A percentile compares a stretch with the other conserved stretches of the same genome.
Conservation (phyloP, 2,888 invertebrate species). For the Watsonalla binaria region DNA sequence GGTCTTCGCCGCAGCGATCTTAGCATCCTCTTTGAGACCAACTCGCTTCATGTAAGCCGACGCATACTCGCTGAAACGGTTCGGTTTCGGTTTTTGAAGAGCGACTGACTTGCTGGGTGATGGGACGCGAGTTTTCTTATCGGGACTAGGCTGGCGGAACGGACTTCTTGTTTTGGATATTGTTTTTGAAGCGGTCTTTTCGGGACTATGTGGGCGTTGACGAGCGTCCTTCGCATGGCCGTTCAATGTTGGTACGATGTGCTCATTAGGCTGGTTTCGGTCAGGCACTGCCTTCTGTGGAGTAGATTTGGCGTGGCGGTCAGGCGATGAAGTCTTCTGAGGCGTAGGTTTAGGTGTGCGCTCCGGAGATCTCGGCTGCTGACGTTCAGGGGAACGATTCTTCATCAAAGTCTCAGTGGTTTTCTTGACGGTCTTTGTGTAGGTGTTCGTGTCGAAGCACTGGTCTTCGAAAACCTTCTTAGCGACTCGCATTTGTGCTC, state of each 20-base stretch:
- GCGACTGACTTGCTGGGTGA: constrained; percentile 50
- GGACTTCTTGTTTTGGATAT: constrained; percentile 43
- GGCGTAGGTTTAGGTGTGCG: constrained; percentile 26
- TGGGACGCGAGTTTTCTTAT: constrained; percentile 54
- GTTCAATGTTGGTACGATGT: constrained; percentile 31
- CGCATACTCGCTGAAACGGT: constrained; percentile 68
- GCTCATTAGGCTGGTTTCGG: constrained; percentile 28
- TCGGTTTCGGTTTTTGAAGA: constrained; percentile 52
- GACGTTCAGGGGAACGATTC: constrained; percentile 40
- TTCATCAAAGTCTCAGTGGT: constrained; percentile 32
- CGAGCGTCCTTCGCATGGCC: constrained; percentile 43
- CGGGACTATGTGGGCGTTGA: constrained; percentile 48
- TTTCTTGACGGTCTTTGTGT: constrained; percentile 39
- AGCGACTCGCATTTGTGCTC: constrained; percentile 86
- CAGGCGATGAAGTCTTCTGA: constrained; percentile 42
- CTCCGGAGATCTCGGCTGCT: constrained; percentile 35
- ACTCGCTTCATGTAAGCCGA: constrained; percentile 73
- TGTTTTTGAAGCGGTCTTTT: constrained; percentile 39
- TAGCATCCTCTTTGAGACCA: constrained; percentile 53
- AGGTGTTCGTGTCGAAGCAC: constrained; percentile 26
- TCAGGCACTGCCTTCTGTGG: constrained; percentile 27
- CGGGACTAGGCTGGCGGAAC: constrained; percentile 54
- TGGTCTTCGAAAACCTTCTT: constrained; percentile 78
- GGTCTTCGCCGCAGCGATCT: constrained; percentile 36
- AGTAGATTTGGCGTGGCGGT: constrained; percentile 31